Conservation (phyloP, 1,140 invertebrate genomes). For the Drosophila auraria region DNA sequence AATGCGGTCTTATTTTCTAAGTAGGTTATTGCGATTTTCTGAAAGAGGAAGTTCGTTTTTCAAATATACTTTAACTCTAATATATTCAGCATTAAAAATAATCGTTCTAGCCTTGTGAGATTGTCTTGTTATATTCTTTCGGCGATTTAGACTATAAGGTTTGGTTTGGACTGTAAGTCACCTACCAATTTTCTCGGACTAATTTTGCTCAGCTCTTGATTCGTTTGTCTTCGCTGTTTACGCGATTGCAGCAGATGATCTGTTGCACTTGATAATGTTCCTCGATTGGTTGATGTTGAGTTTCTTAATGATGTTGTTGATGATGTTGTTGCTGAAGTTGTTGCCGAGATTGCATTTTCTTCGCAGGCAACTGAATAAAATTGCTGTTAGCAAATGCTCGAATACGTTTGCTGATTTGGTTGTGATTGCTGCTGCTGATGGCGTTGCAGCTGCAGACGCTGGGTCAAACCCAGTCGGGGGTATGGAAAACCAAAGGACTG, state of each 20-base stretch:
- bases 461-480: conserved; percentile 12
- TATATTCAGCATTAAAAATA: background rate
- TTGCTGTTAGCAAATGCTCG: conserved; percentile 74
- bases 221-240: conserved; percentile 53
- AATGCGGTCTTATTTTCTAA: background rate
- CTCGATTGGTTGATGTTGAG: conserved; percentile 39
- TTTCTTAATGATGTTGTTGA: conserved; percentile 45
- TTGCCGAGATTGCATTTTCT: conserved; percentile 51
- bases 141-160: background rate
- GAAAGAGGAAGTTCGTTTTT: background rate
- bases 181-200: conserved; percentile 77
- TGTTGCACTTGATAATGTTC: conserved; percentile 42
- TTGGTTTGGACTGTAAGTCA: conserved; percentile 41
- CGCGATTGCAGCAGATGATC: conserved; percentile 58
- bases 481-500: conserved; percentile 30
- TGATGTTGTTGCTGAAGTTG: conserved; percentile 64
- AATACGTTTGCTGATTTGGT: conserved; percentile 17
- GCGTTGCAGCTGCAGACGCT: conserved; percentile 21
- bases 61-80: background rate
- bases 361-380: conserved; percentile 63
- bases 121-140: background rate
- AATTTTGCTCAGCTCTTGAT: conserved; percentile 67
- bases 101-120: background rate
- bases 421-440: conserved; percentile 26
- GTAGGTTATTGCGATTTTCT: background rate